Evolutionary conservation across 2,888 invertebrate species (phyloP).

Genomic region (Gymnocheta viridis): DNA sequence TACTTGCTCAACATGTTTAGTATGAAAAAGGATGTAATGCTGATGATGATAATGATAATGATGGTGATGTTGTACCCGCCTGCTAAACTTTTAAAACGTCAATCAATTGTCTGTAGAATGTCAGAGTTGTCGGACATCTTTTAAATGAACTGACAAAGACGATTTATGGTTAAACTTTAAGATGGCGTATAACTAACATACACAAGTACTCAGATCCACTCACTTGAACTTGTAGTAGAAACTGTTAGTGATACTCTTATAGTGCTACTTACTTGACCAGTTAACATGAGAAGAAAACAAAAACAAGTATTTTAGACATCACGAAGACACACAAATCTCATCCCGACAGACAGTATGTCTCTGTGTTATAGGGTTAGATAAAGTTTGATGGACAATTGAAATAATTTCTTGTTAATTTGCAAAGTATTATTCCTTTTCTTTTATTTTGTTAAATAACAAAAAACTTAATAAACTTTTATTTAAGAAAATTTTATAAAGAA

Average conservation of each 20-base stretch:
- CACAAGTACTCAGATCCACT: constrained; percentile 20
- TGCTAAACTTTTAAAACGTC: constrained; percentile 81
- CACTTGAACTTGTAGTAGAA: constrained; percentile 44
- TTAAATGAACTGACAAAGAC: constrained; percentile 81
- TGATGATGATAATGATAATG: constrained; percentile 7
- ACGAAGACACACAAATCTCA: not conserved
- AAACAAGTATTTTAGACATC: not conserved
- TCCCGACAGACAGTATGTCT: constrained; percentile 9
- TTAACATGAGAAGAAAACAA: constrained; percentile 60
- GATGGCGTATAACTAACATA: constrained; percentile 73
- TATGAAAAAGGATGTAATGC: constrained; percentile 14
- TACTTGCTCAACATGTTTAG: not conserved
- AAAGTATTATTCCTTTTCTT: not conserved
- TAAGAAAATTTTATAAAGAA: constrained; percentile 69
- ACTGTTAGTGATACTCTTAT: constrained; percentile 20
- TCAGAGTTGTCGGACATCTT: constrained; percentile 80
- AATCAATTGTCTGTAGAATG: constrained; percentile 80
- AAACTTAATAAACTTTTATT: not conserved
- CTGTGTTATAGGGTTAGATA: constrained; percentile 7
- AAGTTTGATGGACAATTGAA: constrained; percentile 53
- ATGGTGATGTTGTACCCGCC: constrained; percentile 69
- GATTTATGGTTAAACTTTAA: constrained; percentile 78
- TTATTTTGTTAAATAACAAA: not conserved
- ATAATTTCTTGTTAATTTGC: constrained; percentile 24
- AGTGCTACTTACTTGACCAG: constrained; percentile 42